Evolutionary conservation across 2,797 vertebrate species (phyloP), one percentile per base, ranked within the genome.

Genomic region (Anguilla anguilla): DNA sequence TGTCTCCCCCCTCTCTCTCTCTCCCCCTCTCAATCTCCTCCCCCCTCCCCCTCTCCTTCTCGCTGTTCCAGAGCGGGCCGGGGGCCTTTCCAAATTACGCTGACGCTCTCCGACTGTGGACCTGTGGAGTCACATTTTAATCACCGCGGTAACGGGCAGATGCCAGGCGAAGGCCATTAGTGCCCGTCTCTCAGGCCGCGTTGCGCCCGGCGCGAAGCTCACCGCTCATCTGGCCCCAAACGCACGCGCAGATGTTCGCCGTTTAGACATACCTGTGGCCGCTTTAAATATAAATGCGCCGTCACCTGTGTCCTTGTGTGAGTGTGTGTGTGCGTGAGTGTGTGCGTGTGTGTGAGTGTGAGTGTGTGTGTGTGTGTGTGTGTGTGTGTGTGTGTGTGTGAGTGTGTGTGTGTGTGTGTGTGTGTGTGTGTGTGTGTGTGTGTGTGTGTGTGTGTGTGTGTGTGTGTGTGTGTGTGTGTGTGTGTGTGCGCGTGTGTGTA

Each of bases 91-190:
- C 90, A 90, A 91, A 91, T 92, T 88, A 87, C 86, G 91, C 90
- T 84, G 87, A 91, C 89, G 91, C 88, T 91, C 89, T 86, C 87
- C 89, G 86, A 43, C 91, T 90, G 88, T 64, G 87, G 90, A 90
- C 88, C 61, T 55, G 28, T 7, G 53, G 85, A 91, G 90, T 87
- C 86, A 88, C 90, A 89, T 91, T 91, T 91, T 91, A 91, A 92
- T 92, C 91, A 91, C 88, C 90, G 55, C 35, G 6, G 55, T 88
- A 89, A 87, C 85, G 83, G 90, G 85, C 87, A 87, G 88, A 87
- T 89, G 86, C 86, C 85, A 88, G 88, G 88, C 86, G 81, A 10
- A 25, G 51, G 7, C 69, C 28, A 81, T 81, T 79, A 59, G 51
- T 51, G 17, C 43, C 59, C 28, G 22, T 35, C 59, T 86, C 49